Percentiles rank a stretch among this genome's conserved stretches.
These are phyloP conservation scores for Holocentrus rufus DNA, from an alignment of 2,797 vertebrate species.

Conservation along the genomic window DNA sequence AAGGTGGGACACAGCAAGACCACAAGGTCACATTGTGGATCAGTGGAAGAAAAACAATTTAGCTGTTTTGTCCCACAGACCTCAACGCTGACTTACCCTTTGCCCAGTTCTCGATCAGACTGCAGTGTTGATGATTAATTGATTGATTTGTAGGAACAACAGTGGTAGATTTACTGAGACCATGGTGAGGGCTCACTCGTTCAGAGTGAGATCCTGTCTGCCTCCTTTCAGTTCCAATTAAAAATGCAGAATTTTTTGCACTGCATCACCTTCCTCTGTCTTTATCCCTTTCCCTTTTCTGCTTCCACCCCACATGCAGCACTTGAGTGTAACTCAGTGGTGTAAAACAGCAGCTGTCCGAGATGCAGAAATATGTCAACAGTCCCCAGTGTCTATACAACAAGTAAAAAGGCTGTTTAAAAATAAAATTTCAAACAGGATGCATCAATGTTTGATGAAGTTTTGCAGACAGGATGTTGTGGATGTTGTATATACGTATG, in stretches of 20 bases:
- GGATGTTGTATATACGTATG: conserved; percentile 13
- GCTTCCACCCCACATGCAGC: conserved; percentile 41
- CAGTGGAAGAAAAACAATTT: conserved; percentile 49
- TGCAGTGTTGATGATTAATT: conserved; percentile 40
- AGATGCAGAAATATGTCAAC: conserved; percentile 50
- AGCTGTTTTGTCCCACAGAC: conserved; percentile 31
- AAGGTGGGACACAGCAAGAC: conserved; percentile 27
- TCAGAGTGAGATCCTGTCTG: conserved; percentile 3
- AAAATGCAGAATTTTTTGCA: conserved; percentile 13
- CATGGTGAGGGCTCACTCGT: background rate
- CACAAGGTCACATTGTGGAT: conserved; percentile 39
- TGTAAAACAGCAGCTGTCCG: conserved; percentile 48
- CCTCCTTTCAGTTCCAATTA: conserved; percentile 5
- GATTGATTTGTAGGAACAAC: conserved; percentile 52
- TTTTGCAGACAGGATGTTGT: conserved; percentile 7
- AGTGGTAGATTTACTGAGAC: conserved; percentile 28
- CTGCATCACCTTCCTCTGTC: conserved; percentile 46
- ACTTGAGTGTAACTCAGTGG: conserved; percentile 17
- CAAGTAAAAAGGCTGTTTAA: conserved; percentile 38
- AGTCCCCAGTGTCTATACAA: conserved; percentile 28
- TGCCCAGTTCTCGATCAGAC: conserved; percentile 28
- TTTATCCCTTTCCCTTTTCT: conserved; percentile 15
- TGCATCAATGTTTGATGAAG: conserved; percentile 43
- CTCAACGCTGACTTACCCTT: conserved; percentile 39
- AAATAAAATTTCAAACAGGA: conserved; percentile 30